Percentiles rank a stretch among this genome's conserved stretches.
Conservation (phyloP, 2,888 invertebrate genomes). For the Epsilonema sp. region DNA sequence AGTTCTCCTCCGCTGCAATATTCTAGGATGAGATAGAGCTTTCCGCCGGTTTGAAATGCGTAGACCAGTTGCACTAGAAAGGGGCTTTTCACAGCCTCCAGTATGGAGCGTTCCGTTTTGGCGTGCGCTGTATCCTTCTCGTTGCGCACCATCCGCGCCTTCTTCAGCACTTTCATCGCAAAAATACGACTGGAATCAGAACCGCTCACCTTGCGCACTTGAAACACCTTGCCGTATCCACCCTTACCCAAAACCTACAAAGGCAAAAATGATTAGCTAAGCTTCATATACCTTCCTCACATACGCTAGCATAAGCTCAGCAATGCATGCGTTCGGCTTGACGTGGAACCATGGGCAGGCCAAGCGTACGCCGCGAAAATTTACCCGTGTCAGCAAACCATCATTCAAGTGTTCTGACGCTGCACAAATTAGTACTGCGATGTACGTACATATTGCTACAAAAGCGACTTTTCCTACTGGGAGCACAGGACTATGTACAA, state of each 20-base stretch:
- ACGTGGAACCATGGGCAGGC: no score
- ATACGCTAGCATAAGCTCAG: no score
- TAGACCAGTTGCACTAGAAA: constrained; percentile 94
- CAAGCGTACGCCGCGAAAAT: no score
- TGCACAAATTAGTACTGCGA: no score
- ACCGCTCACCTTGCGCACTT: constrained; percentile 62
- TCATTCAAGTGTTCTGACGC: no score
- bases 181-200: constrained; percentile 76
- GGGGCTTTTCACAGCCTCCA: constrained; percentile 95
- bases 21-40: constrained; percentile 89
- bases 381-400: no score
- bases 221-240: constrained; percentile 76
- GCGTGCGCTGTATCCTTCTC: constrained; percentile 97
- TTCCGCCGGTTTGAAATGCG: constrained; percentile 95
- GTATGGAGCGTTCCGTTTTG: constrained; percentile 89
- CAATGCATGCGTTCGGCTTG: no score
- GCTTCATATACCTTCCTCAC: no score
- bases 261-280: no score
- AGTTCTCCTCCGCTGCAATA: constrained; percentile 92
- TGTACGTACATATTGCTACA: no score
- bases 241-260: constrained; percentile 94
- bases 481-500: no score
- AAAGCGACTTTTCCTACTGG: no score
- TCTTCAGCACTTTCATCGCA: constrained; percentile 94
- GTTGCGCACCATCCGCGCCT: constrained; percentile 82